Evolutionary conservation across 2,113 vertebrate species (phyloP).

Genomic region (Solenodon paradoxus): DNA sequence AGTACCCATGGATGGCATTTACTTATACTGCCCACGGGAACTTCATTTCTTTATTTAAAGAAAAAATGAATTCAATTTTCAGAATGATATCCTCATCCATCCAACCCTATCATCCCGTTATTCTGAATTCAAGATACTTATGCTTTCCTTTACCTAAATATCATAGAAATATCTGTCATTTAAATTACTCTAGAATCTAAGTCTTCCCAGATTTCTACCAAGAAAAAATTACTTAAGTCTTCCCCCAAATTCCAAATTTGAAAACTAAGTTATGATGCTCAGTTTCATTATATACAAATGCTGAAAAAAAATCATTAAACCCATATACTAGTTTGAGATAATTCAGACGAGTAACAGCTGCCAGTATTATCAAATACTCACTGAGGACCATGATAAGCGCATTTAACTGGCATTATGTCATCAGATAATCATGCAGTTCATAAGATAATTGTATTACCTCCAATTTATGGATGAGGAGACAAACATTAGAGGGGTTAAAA

Average conservation of each 20-base stretch:
- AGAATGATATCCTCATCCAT: not conserved
- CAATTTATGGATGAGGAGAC: not conserved
- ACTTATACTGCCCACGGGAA: not conserved
- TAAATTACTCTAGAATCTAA: not conserved
- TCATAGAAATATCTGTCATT: not conserved
- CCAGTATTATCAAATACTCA: not conserved
- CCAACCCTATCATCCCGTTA: not conserved
- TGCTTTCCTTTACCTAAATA: not conserved
- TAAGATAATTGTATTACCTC: not conserved
- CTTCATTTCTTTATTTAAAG: not conserved
- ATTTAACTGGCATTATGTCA: not conserved
- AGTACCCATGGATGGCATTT: not conserved
- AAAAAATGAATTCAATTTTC: not conserved
- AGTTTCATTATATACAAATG: not conserved
- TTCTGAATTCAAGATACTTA: not conserved
- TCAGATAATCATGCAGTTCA: not conserved
- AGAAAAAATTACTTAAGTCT: not conserved
- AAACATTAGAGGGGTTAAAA: slow-evolving; percentile 10
- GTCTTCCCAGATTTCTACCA: not conserved
- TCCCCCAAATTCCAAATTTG: not conserved
- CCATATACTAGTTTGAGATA: not conserved
- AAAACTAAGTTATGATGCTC: not conserved
- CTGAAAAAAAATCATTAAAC: not conserved
- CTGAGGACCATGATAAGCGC: not conserved
- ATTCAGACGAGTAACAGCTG: not conserved